Evolutionary conservation across 2,888 invertebrate species (phyloP).

Genomic region (Drosophila maculinotata): DNA sequence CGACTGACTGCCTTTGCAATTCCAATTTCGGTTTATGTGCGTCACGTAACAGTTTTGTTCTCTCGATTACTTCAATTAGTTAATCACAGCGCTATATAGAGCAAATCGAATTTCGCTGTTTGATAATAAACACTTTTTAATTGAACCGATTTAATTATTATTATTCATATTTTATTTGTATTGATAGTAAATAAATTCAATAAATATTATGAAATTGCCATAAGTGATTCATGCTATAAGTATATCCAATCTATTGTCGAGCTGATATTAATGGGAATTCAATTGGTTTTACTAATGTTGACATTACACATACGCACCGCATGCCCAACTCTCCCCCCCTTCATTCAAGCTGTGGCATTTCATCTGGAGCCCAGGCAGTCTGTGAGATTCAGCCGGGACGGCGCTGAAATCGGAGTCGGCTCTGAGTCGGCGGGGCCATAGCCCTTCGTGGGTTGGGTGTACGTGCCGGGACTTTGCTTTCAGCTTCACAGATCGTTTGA

Average conservation of each 20-base stretch:
- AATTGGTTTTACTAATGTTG: background rate
- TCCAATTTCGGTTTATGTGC: constrained; percentile 47
- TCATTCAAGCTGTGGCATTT: no score
- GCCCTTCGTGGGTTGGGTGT: constrained; percentile 20
- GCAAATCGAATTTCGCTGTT: constrained; percentile 5
- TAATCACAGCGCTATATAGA: constrained; percentile 21
- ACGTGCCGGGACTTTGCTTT: constrained; percentile 67
- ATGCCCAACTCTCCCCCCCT: no score
- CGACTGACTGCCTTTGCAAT: constrained; percentile 56
- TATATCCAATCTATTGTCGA: no score
- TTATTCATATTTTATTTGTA: no score
- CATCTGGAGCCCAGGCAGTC: constrained; percentile 27
- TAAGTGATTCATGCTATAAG: no score
- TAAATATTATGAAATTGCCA: no score
- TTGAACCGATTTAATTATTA: no score
- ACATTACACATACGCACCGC: constrained; percentile 1
- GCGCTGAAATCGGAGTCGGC: constrained; percentile 49
- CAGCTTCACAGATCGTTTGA: constrained; percentile 74
- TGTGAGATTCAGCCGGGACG: constrained; percentile 20
- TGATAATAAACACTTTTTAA: constrained; percentile 3
- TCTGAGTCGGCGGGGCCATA: background rate
- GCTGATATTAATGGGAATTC: no score
- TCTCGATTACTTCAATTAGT: constrained; percentile 51
- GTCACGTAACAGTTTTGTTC: constrained; percentile 59
- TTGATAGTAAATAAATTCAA: no score